Base-by-base conservation (phyloP, 2,888 invertebrate species). In the Euphydryas editha region DNA sequence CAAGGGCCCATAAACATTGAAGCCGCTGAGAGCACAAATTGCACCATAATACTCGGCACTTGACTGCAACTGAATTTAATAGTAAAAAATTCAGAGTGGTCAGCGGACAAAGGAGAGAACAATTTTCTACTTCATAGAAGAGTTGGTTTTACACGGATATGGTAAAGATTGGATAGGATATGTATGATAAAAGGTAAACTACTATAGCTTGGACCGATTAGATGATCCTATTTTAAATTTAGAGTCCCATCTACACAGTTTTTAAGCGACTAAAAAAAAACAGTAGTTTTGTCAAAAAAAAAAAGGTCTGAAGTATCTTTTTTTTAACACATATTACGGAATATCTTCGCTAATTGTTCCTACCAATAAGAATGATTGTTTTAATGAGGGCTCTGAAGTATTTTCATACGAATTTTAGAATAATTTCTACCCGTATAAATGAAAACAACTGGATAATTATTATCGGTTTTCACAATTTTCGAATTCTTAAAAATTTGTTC, bases 101-200 rank as follows among this genome's bases (percentile, higher is more conserved):
- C 90, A 90, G 77, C 80, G 82, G 78, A 90, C 90, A 88, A 89
- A 90, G 90, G 86, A 86, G 84, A 81, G 87, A 83, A 83, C 88
- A 89, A 90, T 89, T 90, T 90, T 87, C 81, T 84, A 88, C 90
- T 91, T 86, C 80, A 76, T 82, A 81, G 80, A 82, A 88, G 85
- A 81, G 78, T 77, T 68, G 81, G 81, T 36, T 54, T 8, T 20
- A 36, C 54, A 42, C 20, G 20, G 11, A 57, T 18, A 15, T 24
- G 5, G 17, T 51, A 66, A 54, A 36, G 36, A 17, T 10, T 36
- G 17, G n/a, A 54, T 10, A n/a, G 36, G 54, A 36, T 36, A 36
- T 54, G 17, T 36, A 36, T 54, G 17, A 46, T 17, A 18, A 30
- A 30, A 30, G 11, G n/a, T n/a, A 6, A 42, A 5, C 15, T 1